Evolutionary conservation across 2,888 invertebrate genomes (phyloP).

Genomic region (Parascotia fuliginaria): DNA sequence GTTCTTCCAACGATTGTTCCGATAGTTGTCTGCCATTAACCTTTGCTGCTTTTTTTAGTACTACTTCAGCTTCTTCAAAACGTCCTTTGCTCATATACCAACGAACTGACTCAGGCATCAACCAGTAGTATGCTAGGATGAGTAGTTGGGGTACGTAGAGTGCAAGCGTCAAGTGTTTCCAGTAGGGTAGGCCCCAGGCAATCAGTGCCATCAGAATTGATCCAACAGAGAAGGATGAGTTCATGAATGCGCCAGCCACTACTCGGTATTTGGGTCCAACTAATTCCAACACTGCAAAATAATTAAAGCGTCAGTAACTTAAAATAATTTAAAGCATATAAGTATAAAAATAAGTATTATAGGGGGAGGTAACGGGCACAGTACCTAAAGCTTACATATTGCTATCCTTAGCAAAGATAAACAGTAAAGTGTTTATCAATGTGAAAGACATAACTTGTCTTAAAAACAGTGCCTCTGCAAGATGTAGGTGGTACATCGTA

Average conservation of each 20-base stretch:
- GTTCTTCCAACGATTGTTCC: slow-evolving; percentile 54
- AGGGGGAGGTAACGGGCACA: no score
- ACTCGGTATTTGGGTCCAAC: slow-evolving; percentile 90
- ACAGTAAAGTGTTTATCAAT: no score
- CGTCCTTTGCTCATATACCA: slow-evolving; percentile 91
- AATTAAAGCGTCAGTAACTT: neutral
- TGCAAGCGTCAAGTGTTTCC: slow-evolving; percentile 88
- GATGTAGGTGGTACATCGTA: no score
- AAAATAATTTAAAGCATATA: no score
- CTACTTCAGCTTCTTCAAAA: slow-evolving; percentile 86
- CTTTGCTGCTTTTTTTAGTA: slow-evolving; percentile 86
- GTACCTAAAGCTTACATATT: no score
- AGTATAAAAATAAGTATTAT: no score
- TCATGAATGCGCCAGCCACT: slow-evolving; percentile 88
- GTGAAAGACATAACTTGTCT: no score
- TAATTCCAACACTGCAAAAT: slow-evolving; percentile 87
- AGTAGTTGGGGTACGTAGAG: slow-evolving; percentile 89
- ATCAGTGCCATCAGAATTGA: slow-evolving; percentile 88
- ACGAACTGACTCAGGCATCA: slow-evolving; percentile 89
- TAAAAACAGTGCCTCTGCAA: no score
- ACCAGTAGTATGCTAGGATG: slow-evolving; percentile 87
- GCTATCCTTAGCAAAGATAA: no score
- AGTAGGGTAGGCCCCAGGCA: slow-evolving; percentile 89
- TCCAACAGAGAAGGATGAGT: slow-evolving; percentile 89
- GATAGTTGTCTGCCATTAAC: slow-evolving; percentile 79